Evolutionary conservation across 2,797 vertebrate species (phyloP), one percentile per base, ranked within the genome.

Genomic region (Cynopterus sphinx): DNA sequence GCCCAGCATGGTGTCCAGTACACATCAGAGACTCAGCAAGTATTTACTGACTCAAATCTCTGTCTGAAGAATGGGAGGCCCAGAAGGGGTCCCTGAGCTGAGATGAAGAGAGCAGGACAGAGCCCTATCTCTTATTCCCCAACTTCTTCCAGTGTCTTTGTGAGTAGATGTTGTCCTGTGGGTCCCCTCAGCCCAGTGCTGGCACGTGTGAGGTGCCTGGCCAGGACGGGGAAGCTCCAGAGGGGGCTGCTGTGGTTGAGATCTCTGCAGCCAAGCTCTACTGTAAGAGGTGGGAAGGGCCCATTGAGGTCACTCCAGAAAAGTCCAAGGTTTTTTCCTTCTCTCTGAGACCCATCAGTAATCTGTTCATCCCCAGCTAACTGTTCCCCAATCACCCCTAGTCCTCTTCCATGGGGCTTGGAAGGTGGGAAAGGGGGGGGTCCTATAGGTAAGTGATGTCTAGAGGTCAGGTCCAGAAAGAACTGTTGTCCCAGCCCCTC

Each of bases 401-500:
- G 3, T 31, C 9, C 9, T 71, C n/a, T 53, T 43, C 11, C 33
- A 26, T 24, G 5, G 12, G 31, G 68, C 2, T 46, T 46, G n/a
- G 15, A 55, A 86, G 16, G 65, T 68, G 19, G 57, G 55, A 41
- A 31, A 75, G 28, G 71, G 17, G 17, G 46, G n/a, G 15, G 82
- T 83, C 9, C 39, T 51, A 9, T 22, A 94, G 77, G 43, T 22
- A 22, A 78, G 51, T 46, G 28, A 71, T 53, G 11, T 77, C 10
- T 51, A 85, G n/a, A 85, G n/a, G 10, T 86, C 51, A 91, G 92
- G 41, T 89, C 53, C 75, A 81, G 83, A 36, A 90, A 61, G 13
- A 86, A 61, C 15, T 21, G 22, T 2, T 65, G 43, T 65, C 53
- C 46, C 33, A 65, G 68, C 26, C 11, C 15, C 21, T 51, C 79